Percentiles rank a stretch among this genome's conserved stretches.
These are phyloP conservation scores for Acipenser transmontanus DNA, from an alignment of 2,797 vertebrate species.

Conservation along the genomic window DNA sequence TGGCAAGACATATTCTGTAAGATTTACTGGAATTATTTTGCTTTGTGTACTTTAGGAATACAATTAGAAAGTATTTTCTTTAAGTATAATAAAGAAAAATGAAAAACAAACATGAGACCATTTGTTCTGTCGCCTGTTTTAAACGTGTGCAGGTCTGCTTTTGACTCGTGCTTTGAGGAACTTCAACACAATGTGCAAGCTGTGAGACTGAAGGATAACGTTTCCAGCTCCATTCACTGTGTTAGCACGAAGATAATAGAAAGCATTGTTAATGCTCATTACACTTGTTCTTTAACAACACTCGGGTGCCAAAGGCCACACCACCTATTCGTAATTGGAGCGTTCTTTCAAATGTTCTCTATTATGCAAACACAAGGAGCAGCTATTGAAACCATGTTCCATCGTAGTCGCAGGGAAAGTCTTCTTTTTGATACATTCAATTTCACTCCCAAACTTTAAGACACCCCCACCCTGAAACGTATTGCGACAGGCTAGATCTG, in stretches of 20 bases:
- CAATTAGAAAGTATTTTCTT: too few species aligned
- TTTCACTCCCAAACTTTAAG: too few species aligned
- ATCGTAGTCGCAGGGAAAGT: too few species aligned
- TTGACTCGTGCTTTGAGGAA: neutral
- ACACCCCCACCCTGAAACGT: too few species aligned
- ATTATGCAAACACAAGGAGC: neutral
- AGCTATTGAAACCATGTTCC: neutral
- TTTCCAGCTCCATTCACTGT: neutral
- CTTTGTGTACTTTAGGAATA: too few species aligned
- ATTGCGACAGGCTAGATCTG: too few species aligned
- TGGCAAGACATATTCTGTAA: too few species aligned
- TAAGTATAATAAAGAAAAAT: too few species aligned
- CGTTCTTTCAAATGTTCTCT: neutral
- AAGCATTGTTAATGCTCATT: conserved; percentile 8
- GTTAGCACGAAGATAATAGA: conserved; percentile 1
- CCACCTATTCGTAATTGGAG: neutral
- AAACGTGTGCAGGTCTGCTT: neutral
- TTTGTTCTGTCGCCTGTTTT: neutral
- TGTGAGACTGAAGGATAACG: conserved; percentile 1
- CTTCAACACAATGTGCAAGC: neutral
- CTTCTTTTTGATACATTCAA: too few species aligned
- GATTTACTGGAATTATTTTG: too few species aligned
- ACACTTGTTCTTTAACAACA: neutral
- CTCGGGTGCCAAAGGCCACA: neutral
- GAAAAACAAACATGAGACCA: too few species aligned